Conservation (phyloP, 1,140 invertebrate species). For the Tetraneura akinire region DNA sequence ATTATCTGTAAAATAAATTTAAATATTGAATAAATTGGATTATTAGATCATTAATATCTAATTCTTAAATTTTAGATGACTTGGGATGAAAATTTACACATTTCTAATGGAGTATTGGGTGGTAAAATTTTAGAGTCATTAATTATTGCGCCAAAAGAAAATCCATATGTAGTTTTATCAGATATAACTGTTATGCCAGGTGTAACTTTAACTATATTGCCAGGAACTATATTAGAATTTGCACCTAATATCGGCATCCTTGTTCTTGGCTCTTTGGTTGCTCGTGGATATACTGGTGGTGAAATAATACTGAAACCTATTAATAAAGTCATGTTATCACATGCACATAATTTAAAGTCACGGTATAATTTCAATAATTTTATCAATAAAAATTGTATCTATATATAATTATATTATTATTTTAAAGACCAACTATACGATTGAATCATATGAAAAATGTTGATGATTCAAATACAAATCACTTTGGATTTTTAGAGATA, state of each 20-base stretch:
- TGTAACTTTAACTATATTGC: conserved; percentile 79
- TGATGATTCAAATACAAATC: conserved; percentile 86
- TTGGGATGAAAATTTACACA: conserved; percentile 10
- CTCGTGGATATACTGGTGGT: conserved; percentile 74
- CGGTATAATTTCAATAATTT: conserved; percentile 87
- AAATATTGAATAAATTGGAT: not conserved
- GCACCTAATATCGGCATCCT: conserved; percentile 95
- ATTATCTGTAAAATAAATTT: conserved; percentile 63
- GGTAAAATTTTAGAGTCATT: conserved; percentile 80
- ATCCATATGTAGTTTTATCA: conserved; percentile 81
- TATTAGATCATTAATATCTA: not conserved
- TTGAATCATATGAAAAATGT: conserved; percentile 75
- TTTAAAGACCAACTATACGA: conserved; percentile 84
- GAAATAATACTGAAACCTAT: conserved; percentile 83
- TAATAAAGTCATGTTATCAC: not conserved
- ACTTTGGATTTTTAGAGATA: conserved; percentile 84
- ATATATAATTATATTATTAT: conserved; percentile 69
- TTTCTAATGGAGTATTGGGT: conserved; percentile 60
- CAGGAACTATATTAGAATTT: conserved; percentile 92
- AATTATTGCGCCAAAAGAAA: conserved; percentile 66
- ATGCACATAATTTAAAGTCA: conserved; percentile 93
- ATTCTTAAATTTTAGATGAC: conserved; percentile 23
- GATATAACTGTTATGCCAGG: conserved; percentile 97
- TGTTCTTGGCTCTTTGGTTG: conserved; percentile 85
- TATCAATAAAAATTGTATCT: conserved; percentile 71